These are phyloP conservation scores for Oscheius sp. DNA, from an alignment of 2,888 invertebrate genomes.

Conservation along the genomic window DNA sequence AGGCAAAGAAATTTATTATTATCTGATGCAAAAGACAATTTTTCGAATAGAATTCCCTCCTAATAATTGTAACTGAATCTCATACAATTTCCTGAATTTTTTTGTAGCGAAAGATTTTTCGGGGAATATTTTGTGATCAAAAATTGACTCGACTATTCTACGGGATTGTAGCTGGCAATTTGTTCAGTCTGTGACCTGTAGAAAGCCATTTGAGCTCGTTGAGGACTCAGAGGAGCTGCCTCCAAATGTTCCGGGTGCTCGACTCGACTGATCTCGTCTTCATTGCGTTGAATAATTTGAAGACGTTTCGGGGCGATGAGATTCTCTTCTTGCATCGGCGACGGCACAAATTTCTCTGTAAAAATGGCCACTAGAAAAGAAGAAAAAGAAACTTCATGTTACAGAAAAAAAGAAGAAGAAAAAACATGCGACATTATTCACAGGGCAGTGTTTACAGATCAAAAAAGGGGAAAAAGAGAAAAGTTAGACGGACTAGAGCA, in stretches of 20 bases:
- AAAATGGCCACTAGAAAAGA: background rate
- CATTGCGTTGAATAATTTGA: constrained; percentile 57
- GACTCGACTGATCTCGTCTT: constrained; percentile 65
- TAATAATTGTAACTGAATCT: constrained; percentile 27
- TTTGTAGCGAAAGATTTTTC: constrained; percentile 7
- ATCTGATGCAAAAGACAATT: background rate
- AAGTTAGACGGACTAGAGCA: constrained; percentile 45
- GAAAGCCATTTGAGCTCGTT: constrained; percentile 71
- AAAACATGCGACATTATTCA: constrained; percentile 2
- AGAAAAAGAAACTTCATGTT: constrained; percentile 15
- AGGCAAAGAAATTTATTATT: constrained; percentile 18
- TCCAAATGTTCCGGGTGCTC: constrained; percentile 56
- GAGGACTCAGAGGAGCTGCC: constrained; percentile 58
- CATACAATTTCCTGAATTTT: constrained; percentile 4
- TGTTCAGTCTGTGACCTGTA: constrained; percentile 72
- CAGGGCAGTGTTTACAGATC: constrained; percentile 14
- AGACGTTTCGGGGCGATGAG: constrained; percentile 65
- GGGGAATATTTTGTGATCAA: background rate
- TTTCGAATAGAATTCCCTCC: background rate
- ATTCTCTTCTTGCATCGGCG: constrained; percentile 68
- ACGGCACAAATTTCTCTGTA: constrained; percentile 71
- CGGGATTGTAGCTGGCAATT: constrained; percentile 71
- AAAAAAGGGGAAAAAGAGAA: background rate
- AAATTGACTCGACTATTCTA: constrained; percentile 45
- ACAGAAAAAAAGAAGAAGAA: background rate